phyloP scores from a whole-genome alignment of 2,113 vertebrate genomes.

The Jacana jacana region DNA sequence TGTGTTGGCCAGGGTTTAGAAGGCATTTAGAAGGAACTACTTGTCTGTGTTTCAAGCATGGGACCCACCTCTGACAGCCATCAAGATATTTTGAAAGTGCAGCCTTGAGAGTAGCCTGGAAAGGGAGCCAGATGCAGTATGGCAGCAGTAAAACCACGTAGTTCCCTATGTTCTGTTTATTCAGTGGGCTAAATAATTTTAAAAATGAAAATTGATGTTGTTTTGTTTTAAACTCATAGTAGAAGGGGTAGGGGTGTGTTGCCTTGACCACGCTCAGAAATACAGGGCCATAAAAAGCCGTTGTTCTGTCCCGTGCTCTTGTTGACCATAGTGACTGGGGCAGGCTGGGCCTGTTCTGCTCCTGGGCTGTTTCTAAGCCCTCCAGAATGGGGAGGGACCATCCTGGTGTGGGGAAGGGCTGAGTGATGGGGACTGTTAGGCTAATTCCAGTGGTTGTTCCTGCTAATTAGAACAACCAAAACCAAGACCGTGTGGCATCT shows the following conservation, averaged over 20 bases:
- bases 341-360: background rate
- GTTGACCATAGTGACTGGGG: background rate
- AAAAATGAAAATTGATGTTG: background rate
- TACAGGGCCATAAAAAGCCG: background rate
- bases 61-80: background rate
- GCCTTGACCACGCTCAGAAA: background rate
- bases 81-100: background rate
- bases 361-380: background rate
- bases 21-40: background rate
- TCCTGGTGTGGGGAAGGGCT: background rate
- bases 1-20: background rate
- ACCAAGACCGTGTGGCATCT: background rate
- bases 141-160: background rate
- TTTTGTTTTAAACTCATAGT: background rate
- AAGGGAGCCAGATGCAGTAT: background rate
- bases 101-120: background rate
- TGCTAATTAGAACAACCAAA: background rate
- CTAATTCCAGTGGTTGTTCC: background rate
- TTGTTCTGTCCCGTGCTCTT: background rate
- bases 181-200: background rate
- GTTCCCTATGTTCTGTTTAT: background rate
- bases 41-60: background rate
- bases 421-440: background rate
- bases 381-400: fast-evolving
- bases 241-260: background rate